These are phyloP conservation scores for Glyphotaelius pellucidus DNA, from an alignment of 2,888 invertebrate genomes.

Conservation along the genomic window DNA sequence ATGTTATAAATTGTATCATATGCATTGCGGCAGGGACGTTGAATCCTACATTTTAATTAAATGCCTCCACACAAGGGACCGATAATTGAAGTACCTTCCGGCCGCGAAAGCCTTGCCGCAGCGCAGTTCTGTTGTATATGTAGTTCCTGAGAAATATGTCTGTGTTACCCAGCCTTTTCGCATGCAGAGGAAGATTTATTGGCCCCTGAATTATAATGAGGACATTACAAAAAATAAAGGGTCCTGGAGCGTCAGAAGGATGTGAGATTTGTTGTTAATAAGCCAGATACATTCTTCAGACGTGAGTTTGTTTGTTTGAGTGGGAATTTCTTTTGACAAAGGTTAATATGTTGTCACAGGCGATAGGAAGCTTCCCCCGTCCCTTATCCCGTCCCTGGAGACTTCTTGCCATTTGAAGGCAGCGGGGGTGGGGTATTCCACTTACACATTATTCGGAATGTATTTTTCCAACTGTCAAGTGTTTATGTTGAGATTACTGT, in stretches of 20 bases:
- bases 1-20: not conserved
- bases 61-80: not conserved
- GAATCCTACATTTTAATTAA: not conserved
- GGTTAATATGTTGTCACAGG: constrained; percentile 52
- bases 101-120: not conserved
- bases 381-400: constrained; percentile 30
- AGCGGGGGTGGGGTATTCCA: constrained; percentile 19
- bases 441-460: not conserved
- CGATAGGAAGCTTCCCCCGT: constrained; percentile 25
- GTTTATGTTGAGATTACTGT: constrained; percentile 8
- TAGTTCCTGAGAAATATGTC: not conserved
- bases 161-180: not conserved
- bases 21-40: not conserved
- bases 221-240: not conserved
- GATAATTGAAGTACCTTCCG: not conserved
- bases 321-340: constrained; percentile 52
- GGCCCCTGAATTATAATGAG: not conserved
- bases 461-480: constrained; percentile 25
- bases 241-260: not conserved
- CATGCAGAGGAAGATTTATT: not conserved
- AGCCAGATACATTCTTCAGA: not conserved
- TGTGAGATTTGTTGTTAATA: not conserved
- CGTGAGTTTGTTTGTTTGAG: constrained; percentile 16
- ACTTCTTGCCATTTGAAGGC: constrained; percentile 47
- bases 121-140: not conserved